Conservation (phyloP, 2,113 vertebrate genomes). For the Rhynchomys soricoides region DNA sequence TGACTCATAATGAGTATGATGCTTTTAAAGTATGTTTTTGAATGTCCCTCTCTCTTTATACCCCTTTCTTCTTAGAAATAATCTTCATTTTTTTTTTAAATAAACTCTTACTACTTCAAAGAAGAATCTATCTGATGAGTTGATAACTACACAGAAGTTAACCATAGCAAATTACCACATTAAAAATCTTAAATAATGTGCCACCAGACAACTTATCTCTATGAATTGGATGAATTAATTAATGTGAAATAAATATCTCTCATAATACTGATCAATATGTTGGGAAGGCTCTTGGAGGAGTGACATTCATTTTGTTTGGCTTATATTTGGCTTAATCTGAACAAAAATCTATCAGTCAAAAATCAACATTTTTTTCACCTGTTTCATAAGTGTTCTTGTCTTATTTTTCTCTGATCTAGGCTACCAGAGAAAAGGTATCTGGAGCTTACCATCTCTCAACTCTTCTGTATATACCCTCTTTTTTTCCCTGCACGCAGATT, state of each 20-base stretch:
- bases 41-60: background rate
- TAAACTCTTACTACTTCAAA: background rate
- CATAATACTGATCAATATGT: background rate
- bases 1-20: background rate
- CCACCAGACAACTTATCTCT: background rate
- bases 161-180: background rate
- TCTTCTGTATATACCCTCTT: background rate
- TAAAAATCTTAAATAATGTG: background rate
- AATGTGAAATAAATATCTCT: background rate
- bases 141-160: background rate
- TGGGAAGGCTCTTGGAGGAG: background rate
- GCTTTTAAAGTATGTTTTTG: background rate
- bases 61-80: background rate
- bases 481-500: background rate
- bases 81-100: background rate
- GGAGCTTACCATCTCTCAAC: accelerated
- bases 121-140: background rate
- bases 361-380: background rate
- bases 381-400: background rate
- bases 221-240: background rate
- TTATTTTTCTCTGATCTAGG: background rate
- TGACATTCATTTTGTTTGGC: background rate
- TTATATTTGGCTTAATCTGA: background rate
- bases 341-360: background rate
- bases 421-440: background rate